phyloP scores from a whole-genome alignment of 2,113 vertebrate genomes.

The Cettia cetti region DNA sequence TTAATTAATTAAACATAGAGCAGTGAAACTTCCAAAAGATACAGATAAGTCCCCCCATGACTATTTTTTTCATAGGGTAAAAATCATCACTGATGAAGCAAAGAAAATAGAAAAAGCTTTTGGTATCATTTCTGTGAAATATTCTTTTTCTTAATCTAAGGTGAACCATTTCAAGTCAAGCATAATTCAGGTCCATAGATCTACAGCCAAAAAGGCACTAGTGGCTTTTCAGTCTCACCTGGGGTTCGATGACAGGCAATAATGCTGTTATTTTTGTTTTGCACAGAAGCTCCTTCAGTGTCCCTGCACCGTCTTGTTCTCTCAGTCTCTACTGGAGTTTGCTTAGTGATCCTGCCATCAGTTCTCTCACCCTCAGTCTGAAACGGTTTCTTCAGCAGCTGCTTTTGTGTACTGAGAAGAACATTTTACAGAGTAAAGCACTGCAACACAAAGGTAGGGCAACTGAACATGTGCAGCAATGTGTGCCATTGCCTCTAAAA shows the following conservation, averaged over 20 bases:
- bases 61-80: not conserved
- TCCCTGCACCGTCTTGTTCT: not conserved
- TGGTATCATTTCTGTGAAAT: not conserved
- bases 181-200: not conserved
- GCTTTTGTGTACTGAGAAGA: conserved; percentile 55
- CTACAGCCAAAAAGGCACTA: not conserved
- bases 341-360: not conserved
- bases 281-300: conserved; percentile 25
- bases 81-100: not conserved
- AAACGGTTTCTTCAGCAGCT: conserved; percentile 41
- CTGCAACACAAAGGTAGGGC: conserved; percentile 61
- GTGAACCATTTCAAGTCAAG: not conserved
- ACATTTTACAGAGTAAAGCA: conserved; percentile 38
- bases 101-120: not conserved
- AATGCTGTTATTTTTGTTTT: conserved; percentile 44
- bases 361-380: not conserved
- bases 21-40: not conserved
- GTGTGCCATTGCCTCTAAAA: conserved; percentile 30
- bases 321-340: conserved; percentile 6
- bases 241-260: conserved; percentile 35
- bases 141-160: not conserved
- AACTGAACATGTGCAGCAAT: not conserved
- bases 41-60: not conserved
- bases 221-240: conserved; percentile 62
- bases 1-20: not conserved